Conservation (phyloP, 2,888 invertebrate species). For the Melieria omissa region DNA sequence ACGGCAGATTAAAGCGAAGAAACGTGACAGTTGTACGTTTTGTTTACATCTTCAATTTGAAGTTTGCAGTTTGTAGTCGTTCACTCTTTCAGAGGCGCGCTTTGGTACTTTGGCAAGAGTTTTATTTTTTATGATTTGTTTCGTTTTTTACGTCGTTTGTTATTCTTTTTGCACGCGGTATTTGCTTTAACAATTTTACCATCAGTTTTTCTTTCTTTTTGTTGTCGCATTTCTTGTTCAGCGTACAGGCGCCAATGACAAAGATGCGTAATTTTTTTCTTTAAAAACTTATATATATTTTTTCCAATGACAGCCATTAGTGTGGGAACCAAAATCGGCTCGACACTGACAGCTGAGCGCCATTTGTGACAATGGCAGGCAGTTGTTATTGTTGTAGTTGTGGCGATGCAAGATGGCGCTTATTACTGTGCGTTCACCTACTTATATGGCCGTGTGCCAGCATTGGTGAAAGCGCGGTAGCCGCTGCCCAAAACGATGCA, state of each 20-base stretch:
- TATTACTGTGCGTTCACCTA: not conserved
- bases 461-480: not conserved
- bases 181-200: too few relatives aligned
- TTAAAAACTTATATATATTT: not conserved
- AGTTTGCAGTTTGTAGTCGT: not conserved
- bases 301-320: too few relatives aligned
- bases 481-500: not conserved
- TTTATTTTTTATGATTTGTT: slow-evolving; percentile 8
- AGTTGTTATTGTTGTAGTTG: too few relatives aligned
- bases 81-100: not conserved
- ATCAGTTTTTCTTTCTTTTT: not conserved
- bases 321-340: too few relatives aligned
- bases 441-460: not conserved
- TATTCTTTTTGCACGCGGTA: too few relatives aligned
- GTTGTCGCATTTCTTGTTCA: not conserved
- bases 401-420: too few relatives aligned
- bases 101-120: slow-evolving; percentile 1
- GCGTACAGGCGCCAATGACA: not conserved
- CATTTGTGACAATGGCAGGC: too few relatives aligned
- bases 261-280: not conserved
- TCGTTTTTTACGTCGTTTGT: not conserved
- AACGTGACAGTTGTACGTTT: slow-evolving; percentile 20
- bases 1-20: not conserved
- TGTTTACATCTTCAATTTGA: slow-evolving; percentile 15
- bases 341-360: too few relatives aligned